These are phyloP conservation scores for Galbula dea DNA, from an alignment of 2,113 vertebrate genomes.

Conservation along the genomic window DNA sequence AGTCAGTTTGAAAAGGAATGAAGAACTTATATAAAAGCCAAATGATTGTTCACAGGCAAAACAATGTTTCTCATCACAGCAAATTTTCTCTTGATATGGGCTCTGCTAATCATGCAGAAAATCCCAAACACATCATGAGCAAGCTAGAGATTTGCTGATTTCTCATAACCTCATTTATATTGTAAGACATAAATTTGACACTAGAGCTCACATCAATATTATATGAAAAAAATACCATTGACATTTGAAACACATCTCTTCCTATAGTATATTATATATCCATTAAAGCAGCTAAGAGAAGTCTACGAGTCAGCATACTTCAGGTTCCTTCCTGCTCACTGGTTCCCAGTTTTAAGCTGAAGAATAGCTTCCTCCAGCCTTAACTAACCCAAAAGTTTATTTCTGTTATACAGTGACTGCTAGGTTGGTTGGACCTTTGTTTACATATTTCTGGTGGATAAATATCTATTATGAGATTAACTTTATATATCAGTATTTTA, in stretches of 20 bases:
- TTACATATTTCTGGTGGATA: not conserved
- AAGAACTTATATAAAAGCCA: not conserved
- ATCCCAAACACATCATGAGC: rapidly evolving
- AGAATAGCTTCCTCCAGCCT: not conserved
- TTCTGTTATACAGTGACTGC: not conserved
- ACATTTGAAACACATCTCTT: not conserved
- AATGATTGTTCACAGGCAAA: not conserved
- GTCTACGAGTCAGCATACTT: not conserved
- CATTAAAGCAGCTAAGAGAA: not conserved
- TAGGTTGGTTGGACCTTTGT: not conserved
- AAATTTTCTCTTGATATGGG: not conserved
- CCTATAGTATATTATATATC: not conserved
- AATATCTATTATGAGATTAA: not conserved
- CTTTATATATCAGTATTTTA: not conserved
- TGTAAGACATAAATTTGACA: not conserved
- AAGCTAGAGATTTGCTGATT: not conserved
- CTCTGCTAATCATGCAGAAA: not conserved
- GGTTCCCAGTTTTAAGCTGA: not conserved
- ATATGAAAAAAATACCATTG: not conserved
- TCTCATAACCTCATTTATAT: not conserved
- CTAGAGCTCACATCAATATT: not conserved
- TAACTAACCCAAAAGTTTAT: not conserved
- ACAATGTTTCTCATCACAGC: not conserved
- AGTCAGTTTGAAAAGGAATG: not conserved
- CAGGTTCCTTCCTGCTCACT: not conserved